Conservation (phyloP, 2,113 vertebrate species). For the Bombycilla garrulus region DNA sequence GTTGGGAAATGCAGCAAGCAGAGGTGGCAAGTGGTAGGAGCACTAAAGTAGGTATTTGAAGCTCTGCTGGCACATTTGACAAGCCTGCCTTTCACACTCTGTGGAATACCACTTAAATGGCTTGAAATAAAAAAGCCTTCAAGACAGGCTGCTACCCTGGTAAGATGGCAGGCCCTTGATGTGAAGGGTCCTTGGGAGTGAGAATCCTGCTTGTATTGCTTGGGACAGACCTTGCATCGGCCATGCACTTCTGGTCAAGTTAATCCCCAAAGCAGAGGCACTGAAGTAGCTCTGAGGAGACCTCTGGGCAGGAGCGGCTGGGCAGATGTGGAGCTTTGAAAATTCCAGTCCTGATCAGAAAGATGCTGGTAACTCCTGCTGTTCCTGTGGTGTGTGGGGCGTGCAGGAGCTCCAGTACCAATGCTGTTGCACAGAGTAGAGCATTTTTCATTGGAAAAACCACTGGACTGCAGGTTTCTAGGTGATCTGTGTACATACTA, state of each 20-base stretch:
- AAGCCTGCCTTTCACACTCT: neutral
- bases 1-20: neutral
- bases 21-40: neutral
- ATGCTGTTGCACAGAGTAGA: neutral
- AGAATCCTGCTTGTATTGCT: neutral
- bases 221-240: neutral
- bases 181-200: neutral
- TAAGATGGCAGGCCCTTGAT: neutral
- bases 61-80: neutral
- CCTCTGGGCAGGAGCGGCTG: neutral
- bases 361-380: neutral
- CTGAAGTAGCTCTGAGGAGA: neutral
- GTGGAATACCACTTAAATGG: neutral
- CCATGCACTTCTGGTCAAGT: neutral
- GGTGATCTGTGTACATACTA: neutral
- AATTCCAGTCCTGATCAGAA: slow-evolving; percentile 17
- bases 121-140: neutral
- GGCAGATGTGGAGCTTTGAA: slow-evolving; percentile 3
- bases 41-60: neutral
- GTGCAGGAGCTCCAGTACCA: neutral
- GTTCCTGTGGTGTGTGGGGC: neutral
- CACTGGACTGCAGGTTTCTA: neutral
- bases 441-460: neutral
- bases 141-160: neutral
- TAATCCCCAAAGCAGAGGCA: neutral